These are phyloP conservation scores for Lates calcarifer DNA, from an alignment of 2,113 vertebrate species.

Conservation along the genomic window DNA sequence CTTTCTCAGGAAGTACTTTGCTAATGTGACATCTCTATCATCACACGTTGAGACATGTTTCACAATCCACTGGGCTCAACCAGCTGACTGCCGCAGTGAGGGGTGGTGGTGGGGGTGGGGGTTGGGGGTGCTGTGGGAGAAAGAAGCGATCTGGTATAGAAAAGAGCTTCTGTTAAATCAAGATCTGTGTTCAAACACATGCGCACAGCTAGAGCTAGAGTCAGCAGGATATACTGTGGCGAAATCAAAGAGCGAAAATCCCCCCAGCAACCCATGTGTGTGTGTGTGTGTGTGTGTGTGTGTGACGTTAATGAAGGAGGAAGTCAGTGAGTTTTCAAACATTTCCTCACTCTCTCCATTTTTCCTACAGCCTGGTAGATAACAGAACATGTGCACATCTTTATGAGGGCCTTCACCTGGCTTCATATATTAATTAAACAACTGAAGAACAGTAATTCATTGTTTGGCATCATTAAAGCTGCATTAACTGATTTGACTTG, in stretches of 20 bases:
- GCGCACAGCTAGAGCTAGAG: neutral
- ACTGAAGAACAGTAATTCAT: neutral
- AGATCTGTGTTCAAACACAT: slow-evolving; percentile 10
- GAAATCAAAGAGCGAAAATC: slow-evolving; percentile 48
- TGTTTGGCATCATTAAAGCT: neutral
- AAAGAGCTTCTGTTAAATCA: slow-evolving; percentile 36
- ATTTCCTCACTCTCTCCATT: neutral
- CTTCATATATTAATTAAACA: neutral
- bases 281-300: neutral
- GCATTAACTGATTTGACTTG: neutral
- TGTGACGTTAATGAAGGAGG: slow-evolving; percentile 17
- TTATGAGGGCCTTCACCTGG: neutral
- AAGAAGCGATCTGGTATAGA: neutral
- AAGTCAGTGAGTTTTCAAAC: slow-evolving; percentile 32
- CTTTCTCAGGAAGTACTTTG: neutral
- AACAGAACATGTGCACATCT: neutral
- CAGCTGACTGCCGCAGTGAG: slow-evolving; percentile 29
- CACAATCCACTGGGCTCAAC: slow-evolving; percentile 18
- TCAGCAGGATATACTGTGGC: slow-evolving; percentile 59
- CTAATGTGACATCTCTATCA: neutral
- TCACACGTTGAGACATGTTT: slow-evolving; percentile 44
- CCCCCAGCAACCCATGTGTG: neutral
- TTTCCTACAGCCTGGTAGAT: neutral
- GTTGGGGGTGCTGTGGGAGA: neutral
- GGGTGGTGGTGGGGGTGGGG: neutral